A percentile compares a stretch with the other conserved stretches of the same genome.
Evolutionary conservation across 2,888 invertebrate species (phyloP).

Genomic region (Mayetiola destructor): DNA sequence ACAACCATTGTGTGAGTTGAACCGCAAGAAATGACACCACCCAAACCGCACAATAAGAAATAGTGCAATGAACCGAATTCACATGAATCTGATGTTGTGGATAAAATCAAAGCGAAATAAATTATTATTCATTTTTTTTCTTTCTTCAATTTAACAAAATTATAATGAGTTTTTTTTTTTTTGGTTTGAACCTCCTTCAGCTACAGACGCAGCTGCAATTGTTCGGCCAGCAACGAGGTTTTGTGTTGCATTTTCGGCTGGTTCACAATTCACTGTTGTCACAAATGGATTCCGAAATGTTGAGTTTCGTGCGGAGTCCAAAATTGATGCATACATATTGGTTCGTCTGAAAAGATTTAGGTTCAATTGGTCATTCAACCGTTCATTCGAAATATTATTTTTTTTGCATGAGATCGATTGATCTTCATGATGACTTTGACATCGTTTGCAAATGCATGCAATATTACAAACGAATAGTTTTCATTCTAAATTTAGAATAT

Average conservation of each 20-base stretch:
- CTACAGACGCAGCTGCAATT: constrained; percentile 28
- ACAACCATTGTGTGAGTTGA: constrained; percentile 48
- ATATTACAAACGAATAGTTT: too few relatives aligned
- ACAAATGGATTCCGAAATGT: constrained; percentile 48
- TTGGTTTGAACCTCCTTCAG: constrained; percentile 30
- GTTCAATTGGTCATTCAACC: neutral
- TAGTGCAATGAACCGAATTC: constrained; percentile 85
- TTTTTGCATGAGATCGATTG: neutral
- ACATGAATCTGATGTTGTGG: constrained; percentile 44
- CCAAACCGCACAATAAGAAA: constrained; percentile 83
- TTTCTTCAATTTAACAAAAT: constrained; percentile 17
- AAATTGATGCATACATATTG: constrained; percentile 44
- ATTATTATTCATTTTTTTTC: neutral
- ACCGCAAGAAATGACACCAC: constrained; percentile 55
- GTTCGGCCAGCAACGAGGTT: constrained; percentile 25
- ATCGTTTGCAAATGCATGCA: too few relatives aligned
- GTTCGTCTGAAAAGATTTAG: neutral
- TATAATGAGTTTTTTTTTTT: constrained; percentile 36
- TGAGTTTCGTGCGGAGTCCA: constrained; percentile 47
- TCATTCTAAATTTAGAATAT: too few relatives aligned
- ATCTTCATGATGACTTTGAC: too few relatives aligned
- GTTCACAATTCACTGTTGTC: constrained; percentile 42
- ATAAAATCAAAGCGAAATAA: neutral
- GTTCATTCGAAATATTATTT: neutral
- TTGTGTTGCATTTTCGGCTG: constrained; percentile 23